Conservation (phyloP, 2,888 invertebrate genomes). For the Cheilosia scutellata region DNA sequence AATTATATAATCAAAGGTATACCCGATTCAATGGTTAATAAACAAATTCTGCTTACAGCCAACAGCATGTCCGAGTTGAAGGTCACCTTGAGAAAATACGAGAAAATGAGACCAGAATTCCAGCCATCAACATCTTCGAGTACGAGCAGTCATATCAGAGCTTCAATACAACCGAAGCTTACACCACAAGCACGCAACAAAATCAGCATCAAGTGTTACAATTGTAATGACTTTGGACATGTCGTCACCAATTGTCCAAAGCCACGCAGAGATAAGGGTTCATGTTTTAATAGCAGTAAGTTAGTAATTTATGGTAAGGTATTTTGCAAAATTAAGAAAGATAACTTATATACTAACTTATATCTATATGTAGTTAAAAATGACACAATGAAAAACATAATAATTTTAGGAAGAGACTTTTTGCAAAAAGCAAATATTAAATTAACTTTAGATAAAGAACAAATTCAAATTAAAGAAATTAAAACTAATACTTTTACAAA, state of each 20-base stretch:
- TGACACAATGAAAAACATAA: conserved; percentile 36
- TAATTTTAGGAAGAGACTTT: conserved; percentile 35
- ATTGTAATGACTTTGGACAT: conserved; percentile 34
- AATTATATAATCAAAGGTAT: conserved; percentile 50
- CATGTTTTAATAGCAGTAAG: conserved; percentile 28
- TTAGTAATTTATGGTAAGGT: conserved; percentile 27
- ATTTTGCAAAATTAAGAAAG: conserved; percentile 24
- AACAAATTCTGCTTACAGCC: conserved; percentile 24
- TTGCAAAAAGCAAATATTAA: conserved; percentile 37
- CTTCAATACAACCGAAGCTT: neutral
- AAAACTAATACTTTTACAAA: neutral
- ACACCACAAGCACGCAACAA: neutral
- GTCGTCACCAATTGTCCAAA: conserved; percentile 25
- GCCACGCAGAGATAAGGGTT: conserved; percentile 24
- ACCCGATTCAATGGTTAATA: conserved; percentile 40
- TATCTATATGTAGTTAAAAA: conserved; percentile 23
- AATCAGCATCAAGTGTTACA: conserved; percentile 11
- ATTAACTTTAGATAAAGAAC: neutral
- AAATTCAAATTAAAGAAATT: neutral
- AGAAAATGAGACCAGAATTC: conserved; percentile 14
- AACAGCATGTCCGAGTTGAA: conserved; percentile 15
- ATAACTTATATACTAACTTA: conserved; percentile 5
- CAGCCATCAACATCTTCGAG: neutral
- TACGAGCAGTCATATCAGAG: neutral
- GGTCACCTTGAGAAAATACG: conserved; percentile 13